Evolutionary conservation across 2,797 vertebrate genomes (phyloP).

Genomic region (Alauda arvensis): DNA sequence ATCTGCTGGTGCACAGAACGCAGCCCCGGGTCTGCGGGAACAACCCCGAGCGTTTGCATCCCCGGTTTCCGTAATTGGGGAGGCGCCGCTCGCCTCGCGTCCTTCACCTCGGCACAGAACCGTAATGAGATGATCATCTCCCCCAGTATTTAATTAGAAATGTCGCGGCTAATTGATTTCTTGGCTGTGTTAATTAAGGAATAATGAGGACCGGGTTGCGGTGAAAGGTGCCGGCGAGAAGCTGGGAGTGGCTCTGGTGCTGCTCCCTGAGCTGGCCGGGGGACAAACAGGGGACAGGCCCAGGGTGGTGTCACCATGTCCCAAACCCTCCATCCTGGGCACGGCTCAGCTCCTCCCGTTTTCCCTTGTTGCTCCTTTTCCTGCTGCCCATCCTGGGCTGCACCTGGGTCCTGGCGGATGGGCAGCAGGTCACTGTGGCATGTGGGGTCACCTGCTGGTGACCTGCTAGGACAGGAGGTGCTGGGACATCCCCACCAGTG

Average conservation of each 20-base stretch:
- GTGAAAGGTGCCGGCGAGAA: neutral
- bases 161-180: conserved; percentile 66
- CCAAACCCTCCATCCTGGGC: neutral
- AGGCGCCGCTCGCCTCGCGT: neutral
- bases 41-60: neutral
- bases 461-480: neutral
- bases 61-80: neutral
- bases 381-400: neutral
- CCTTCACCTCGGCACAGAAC: conserved; percentile 37
- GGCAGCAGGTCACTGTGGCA: neutral
- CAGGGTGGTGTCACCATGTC: neutral
- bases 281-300: neutral
- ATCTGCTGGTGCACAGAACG: conserved; percentile 8
- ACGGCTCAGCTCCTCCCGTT: neutral
- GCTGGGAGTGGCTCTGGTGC: neutral
- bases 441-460: neutral
- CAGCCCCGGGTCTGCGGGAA: neutral
- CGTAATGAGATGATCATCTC: conserved; percentile 29
- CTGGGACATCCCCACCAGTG: neutral
- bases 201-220: conserved; percentile 47
- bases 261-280: neutral
- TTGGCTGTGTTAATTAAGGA: conserved; percentile 64
- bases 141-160: conserved; percentile 56
- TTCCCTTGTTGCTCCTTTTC: neutral
- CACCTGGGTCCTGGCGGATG: neutral